These are phyloP conservation scores for Petrophora chlorosata DNA, from an alignment of 2,888 invertebrate species.

Conservation along the genomic window DNA sequence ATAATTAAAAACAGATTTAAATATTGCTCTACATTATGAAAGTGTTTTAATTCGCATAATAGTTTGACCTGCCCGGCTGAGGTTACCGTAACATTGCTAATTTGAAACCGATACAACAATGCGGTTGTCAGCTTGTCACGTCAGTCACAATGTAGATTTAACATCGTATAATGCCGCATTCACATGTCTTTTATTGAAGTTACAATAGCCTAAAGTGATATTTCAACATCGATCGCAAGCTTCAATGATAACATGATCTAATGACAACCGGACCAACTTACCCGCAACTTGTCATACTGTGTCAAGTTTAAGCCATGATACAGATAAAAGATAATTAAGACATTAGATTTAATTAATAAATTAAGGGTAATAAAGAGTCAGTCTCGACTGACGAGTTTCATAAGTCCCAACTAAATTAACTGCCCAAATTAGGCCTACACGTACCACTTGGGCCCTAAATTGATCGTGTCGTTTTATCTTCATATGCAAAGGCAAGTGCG, in stretches of 20 bases:
- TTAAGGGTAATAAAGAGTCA: conserved; percentile 18
- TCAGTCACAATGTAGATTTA: conserved; percentile 21
- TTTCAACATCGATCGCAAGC: conserved; percentile 26
- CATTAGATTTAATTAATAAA: conserved; percentile 31
- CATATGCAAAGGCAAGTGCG: conserved; percentile 1
- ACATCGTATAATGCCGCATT: conserved; percentile 28
- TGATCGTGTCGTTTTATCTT: conserved; percentile 14
- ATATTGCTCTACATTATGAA: conserved; percentile 2
- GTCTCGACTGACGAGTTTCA: conserved; percentile 23
- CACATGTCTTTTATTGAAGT: conserved; percentile 30
- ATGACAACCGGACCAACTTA: conserved; percentile 26
- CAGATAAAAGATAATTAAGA: conserved; percentile 30
- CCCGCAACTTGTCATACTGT: conserved; percentile 19
- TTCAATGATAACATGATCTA: conserved; percentile 17
- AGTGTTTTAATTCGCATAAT: conserved; percentile 1
- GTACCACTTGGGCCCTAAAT: not conserved
- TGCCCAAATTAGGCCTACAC: conserved; percentile 9
- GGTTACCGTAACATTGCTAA: not conserved
- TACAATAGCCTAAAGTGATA: conserved; percentile 30
- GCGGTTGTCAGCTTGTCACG: conserved; percentile 20
- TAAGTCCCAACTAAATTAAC: conserved; percentile 25
- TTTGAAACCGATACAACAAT: conserved; percentile 24
- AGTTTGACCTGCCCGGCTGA: not conserved
- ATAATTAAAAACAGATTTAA: conserved; percentile 7
- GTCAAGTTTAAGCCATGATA: conserved; percentile 34